Evolutionary conservation across 2,797 vertebrate species (phyloP).

Genomic region (Avahi laniger): DNA sequence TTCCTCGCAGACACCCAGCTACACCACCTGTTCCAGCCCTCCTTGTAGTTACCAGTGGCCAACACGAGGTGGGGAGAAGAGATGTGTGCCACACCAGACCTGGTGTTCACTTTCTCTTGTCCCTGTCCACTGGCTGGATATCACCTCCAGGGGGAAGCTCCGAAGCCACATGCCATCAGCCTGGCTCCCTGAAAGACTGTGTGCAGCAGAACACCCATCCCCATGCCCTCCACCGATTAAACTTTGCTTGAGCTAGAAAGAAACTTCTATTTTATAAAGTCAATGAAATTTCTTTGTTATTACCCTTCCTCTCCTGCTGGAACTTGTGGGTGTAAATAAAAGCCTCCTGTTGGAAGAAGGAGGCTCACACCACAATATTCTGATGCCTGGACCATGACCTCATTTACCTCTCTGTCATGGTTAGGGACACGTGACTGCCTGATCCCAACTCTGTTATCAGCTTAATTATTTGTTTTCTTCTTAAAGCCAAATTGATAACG

Average conservation of each 20-base stretch:
- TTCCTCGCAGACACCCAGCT: background rate
- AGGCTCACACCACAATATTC: background rate
- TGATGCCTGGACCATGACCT: background rate
- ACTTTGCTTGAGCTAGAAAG: background rate
- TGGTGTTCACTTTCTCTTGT: background rate
- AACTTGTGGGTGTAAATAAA: background rate
- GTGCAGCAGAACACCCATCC: background rate
- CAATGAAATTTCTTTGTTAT: background rate
- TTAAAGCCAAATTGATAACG: background rate
- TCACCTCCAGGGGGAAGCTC: too few relatives aligned
- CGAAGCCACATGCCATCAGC: background rate
- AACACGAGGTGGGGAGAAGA: background rate
- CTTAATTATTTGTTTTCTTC: background rate
- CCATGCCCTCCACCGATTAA: background rate
- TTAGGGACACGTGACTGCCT: background rate
- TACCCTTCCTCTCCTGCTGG: background rate
- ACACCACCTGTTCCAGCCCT: background rate
- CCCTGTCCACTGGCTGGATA: background rate
- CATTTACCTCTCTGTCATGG: background rate
- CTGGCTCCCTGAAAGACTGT: background rate
- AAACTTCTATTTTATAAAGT: background rate
- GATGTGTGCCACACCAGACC: background rate
- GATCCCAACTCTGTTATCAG: background rate
- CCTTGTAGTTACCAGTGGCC: background rate
- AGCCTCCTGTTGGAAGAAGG: background rate